Evolutionary conservation across 2,797 vertebrate species (phyloP), one percentile per base, ranked within the genome.

Genomic region (Protonibea diacanthus): DNA sequence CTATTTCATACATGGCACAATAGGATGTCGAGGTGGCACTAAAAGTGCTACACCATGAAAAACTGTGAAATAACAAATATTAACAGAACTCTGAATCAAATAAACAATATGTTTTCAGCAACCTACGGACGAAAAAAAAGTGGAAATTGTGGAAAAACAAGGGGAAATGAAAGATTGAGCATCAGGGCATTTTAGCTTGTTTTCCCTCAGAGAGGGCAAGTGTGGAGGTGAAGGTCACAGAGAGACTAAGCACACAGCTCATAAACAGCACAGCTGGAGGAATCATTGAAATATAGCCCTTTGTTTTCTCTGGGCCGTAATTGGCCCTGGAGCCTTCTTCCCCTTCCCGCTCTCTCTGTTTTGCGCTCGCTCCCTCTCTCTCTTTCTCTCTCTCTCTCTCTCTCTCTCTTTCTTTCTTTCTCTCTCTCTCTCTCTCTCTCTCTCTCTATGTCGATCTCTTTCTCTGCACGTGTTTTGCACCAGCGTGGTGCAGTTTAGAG

Each of bases 1-100:
- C 88, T 94, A 90, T 95, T 96, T 96, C 92, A 93, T 93, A 95
- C 93, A 94, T 93, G 91, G 91, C 93, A 91, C 92, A 92, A 92
- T 94, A 92, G 92, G 91, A 94, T 94, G 94, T 93, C 88, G 92
- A 86, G 80, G 85, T 88, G 72, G 92, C 93, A 92, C 93, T 94
- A 93, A 96, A 96, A 94, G 91, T 94, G 94, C 80, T 89, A 91
- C 86, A 80, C 88, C 57, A 74, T 88, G 77, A 84, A 87, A 89
- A 80, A 82, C 52, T 67, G 53, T 56, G 74, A 83, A 87, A 86
- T 83, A 86, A 87, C 47, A 84, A 80, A 84, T 87, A 89, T 86
- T 83, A 87, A 81, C 72, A 74, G 62, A 90, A 73, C 57, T 59
- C 56, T 80, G 81, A 90, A 85, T 87, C 68, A 86, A 91, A 89